Evolutionary conservation across 2,113 vertebrate species (phyloP).

Genomic region (Stigmatopora argus): DNA sequence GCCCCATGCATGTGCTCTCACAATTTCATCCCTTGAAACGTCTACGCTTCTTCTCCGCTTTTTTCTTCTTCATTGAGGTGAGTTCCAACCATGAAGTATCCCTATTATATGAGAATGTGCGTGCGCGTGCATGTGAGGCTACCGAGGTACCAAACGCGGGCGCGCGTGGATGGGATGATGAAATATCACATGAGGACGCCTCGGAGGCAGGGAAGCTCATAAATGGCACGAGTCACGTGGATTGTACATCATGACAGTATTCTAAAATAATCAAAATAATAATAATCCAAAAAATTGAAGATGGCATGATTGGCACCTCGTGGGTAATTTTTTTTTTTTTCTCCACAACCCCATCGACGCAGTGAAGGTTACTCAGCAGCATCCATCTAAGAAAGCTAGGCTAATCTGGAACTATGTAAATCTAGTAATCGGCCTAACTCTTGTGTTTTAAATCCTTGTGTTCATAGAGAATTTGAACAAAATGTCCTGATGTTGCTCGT

Average conservation of each 20-base stretch:
- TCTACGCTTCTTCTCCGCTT: slow-evolving; percentile 1
- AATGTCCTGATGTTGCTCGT: slow-evolving; percentile 20
- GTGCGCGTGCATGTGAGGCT: neutral
- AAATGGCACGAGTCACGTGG: slow-evolving; percentile 12
- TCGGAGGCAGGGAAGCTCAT: slow-evolving; percentile 25
- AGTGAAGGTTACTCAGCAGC: slow-evolving; percentile 31
- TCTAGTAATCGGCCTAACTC: slow-evolving; percentile 52
- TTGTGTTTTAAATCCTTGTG: neutral
- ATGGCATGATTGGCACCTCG: neutral
- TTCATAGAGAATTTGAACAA: neutral
- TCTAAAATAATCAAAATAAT: neutral
- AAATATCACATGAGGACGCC: slow-evolving; percentile 58
- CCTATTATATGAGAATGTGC: neutral
- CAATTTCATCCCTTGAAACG: slow-evolving; percentile 67
- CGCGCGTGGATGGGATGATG: slow-evolving; percentile 59
- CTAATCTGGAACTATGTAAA: slow-evolving; percentile 42
- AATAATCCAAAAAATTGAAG: neutral
- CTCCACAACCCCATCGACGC: neutral
- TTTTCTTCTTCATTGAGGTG: slow-evolving; percentile 31
- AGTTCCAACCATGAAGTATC: slow-evolving; percentile 15
- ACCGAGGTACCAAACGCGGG: slow-evolving; percentile 26
- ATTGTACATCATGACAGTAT: neutral
- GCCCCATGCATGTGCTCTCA: slow-evolving; percentile 62
- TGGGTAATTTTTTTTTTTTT: neutral
- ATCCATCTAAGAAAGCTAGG: slow-evolving; percentile 30